Evolutionary conservation across 2,113 vertebrate genomes (phyloP).

Genomic region (Willisornis vidua): DNA sequence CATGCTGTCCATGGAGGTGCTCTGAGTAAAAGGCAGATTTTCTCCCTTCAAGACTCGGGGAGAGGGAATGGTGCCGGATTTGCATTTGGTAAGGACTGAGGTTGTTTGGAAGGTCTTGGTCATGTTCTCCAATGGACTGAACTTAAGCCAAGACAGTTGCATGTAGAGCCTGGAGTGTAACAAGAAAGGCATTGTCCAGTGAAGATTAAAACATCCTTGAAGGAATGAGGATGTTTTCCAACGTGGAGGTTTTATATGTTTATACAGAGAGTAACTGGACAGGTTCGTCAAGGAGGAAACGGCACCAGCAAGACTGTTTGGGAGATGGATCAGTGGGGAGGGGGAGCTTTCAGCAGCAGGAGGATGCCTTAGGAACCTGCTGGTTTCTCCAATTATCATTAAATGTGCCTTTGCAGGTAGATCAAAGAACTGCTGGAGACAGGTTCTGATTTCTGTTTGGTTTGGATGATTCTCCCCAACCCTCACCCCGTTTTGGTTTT

Average conservation of each 20-base stretch:
- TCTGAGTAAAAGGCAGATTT: neutral
- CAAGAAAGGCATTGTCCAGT: neutral
- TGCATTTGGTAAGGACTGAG: neutral
- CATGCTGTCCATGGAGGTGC: slow-evolving; percentile 6
- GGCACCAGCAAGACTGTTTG: slow-evolving; percentile 20
- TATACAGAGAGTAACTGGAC: neutral
- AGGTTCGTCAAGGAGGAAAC: neutral
- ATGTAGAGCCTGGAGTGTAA: neutral
- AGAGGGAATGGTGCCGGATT: neutral
- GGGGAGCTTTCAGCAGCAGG: neutral
- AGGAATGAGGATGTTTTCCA: slow-evolving; percentile 27
- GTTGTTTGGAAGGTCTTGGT: slow-evolving; percentile 4
- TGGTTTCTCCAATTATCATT: neutral
- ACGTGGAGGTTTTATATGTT: neutral
- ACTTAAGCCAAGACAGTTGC: neutral
- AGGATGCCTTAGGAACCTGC: slow-evolving; percentile 23
- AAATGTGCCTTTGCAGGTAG: neutral
- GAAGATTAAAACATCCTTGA: slow-evolving; percentile 9
- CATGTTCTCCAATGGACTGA: neutral
- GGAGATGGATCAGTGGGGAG: slow-evolving; percentile 2
- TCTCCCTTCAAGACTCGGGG: neutral
- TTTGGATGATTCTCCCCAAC: neutral
- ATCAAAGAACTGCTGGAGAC: slow-evolving; percentile 29
- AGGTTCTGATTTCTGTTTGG: neutral
- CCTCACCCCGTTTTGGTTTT: neutral